A percentile compares a stretch with the other conserved stretches of the same genome.
phyloP scores from a whole-genome alignment of 2,113 vertebrate genomes.

The Anser cygnoides region DNA sequence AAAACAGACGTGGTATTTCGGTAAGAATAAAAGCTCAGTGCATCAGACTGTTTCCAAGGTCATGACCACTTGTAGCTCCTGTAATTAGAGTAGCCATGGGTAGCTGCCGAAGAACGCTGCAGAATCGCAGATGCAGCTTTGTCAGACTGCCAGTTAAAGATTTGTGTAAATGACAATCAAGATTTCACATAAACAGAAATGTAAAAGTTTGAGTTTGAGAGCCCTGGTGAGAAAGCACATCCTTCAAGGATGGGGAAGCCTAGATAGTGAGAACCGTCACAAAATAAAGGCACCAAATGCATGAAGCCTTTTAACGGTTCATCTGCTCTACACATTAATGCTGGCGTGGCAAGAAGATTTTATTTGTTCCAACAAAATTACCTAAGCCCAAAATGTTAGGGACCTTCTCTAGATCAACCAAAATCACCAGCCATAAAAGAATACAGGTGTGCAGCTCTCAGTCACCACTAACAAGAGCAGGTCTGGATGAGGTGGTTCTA shows the following conservation, averaged over 20 bases:
- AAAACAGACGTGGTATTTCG: background rate
- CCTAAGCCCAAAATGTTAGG: background rate
- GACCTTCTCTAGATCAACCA: background rate
- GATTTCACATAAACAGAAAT: background rate
- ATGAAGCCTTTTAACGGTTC: background rate
- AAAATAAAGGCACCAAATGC: background rate
- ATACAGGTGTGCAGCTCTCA: background rate
- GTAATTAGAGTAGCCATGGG: background rate
- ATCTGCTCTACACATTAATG: background rate
- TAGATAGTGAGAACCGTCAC: background rate
- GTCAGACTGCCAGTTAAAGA: background rate
- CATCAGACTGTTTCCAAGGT: background rate
- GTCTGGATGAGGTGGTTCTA: background rate
- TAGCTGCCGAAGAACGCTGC: background rate
- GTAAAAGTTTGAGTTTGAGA: background rate
- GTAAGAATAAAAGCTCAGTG: background rate
- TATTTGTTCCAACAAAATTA: background rate
- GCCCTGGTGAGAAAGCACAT: background rate
- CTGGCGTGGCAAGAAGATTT: background rate
- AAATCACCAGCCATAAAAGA: rapidly evolving
- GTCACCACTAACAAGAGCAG: background rate
- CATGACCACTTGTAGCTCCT: background rate
- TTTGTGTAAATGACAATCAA: background rate
- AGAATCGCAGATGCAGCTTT: background rate
- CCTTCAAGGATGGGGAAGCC: background rate